phyloP scores from a whole-genome alignment of 1,140 invertebrate species.

The Ladona fulva region DNA sequence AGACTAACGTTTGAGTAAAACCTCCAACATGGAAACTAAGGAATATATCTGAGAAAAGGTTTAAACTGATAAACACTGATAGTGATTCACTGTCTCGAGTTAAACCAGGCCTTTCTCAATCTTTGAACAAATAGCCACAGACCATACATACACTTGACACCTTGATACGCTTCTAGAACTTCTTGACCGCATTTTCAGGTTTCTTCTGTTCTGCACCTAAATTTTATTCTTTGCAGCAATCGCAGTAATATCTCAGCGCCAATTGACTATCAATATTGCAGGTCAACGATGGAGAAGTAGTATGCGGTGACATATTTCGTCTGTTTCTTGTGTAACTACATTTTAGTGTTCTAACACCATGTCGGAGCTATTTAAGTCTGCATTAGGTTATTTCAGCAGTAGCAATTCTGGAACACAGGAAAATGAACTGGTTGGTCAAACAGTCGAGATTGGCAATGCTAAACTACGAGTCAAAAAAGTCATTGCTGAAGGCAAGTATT shows the following conservation, averaged over 20 bases:
- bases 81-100: too few species aligned
- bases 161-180: too few species aligned
- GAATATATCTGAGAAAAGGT: too few species aligned
- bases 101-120: too few species aligned
- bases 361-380: constrained; percentile 82
- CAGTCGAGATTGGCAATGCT: constrained; percentile 78
- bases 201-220: too few species aligned
- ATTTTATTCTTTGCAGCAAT: not conserved
- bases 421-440: constrained; percentile 86
- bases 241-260: not conserved
- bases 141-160: too few species aligned
- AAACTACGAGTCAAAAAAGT: constrained; percentile 82
- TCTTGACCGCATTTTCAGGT: too few species aligned
- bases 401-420: constrained; percentile 39
- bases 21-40: too few species aligned
- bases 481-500: constrained; percentile 79
- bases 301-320: not conserved
- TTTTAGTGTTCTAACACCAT: constrained; percentile 36
- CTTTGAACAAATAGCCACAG: too few species aligned
- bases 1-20: too few species aligned
- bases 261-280: not conserved
- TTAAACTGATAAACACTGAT: too few species aligned
- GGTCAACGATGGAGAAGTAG: not conserved
- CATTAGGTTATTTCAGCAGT: constrained; percentile 67
- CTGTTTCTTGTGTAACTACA: not conserved